These are phyloP conservation scores for Hemichromis elongatus DNA, from an alignment of 2,113 vertebrate genomes.

Conservation along the genomic window DNA sequence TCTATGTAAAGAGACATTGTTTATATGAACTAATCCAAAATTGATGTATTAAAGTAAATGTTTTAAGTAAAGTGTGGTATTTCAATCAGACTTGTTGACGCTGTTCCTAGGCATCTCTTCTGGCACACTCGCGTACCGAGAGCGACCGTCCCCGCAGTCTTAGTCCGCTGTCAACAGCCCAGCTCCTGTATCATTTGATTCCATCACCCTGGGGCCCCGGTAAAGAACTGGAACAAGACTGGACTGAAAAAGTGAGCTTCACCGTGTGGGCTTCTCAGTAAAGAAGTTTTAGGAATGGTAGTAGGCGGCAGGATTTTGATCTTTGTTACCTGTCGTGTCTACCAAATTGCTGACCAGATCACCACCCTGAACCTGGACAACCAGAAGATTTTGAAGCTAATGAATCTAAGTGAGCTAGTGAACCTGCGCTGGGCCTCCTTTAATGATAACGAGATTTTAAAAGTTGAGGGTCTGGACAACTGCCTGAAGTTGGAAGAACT, in stretches of 20 bases:
- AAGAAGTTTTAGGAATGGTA: not conserved
- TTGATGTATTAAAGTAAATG: not conserved
- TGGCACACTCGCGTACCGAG: constrained; percentile 71
- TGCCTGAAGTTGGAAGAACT: constrained; percentile 82
- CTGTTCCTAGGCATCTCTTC: constrained; percentile 67
- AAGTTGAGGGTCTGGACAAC: constrained; percentile 77
- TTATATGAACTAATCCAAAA: not conserved
- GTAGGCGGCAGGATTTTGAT: not conserved
- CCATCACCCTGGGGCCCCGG: constrained; percentile 61
- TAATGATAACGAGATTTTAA: constrained; percentile 80
- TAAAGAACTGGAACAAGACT: constrained; percentile 66
- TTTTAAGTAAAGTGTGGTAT: not conserved
- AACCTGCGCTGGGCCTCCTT: constrained; percentile 86
- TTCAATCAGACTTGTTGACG: not conserved
- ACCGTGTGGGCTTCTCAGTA: not conserved
- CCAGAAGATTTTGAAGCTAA: constrained; percentile 77
- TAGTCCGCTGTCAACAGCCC: constrained; percentile 77
- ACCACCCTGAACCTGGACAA: constrained; percentile 80
- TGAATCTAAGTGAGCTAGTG: constrained; percentile 75
- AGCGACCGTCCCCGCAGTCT: constrained; percentile 72
- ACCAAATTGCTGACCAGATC: constrained; percentile 66
- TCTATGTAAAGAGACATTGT: not conserved
- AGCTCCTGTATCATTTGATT: constrained; percentile 75
- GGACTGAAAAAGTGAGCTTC: constrained; percentile 71
- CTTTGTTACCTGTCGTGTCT: not conserved